Evolutionary conservation across 2,797 vertebrate genomes (phyloP).

Genomic region (Okamejei kenojei): DNA sequence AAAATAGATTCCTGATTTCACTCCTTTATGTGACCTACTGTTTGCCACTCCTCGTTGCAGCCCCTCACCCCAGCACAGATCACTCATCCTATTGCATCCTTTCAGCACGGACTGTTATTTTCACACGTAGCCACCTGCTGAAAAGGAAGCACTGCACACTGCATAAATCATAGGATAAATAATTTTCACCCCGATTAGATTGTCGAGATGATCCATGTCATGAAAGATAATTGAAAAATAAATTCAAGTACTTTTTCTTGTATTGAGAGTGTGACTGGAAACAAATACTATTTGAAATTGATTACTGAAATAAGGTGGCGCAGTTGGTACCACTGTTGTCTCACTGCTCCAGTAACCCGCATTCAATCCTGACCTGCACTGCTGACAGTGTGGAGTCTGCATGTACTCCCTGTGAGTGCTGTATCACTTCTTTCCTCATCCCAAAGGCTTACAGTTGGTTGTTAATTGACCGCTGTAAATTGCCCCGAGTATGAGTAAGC

Average conservation of each 20-base stretch:
- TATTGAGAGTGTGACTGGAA: background rate
- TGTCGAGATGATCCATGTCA: conserved; percentile 3
- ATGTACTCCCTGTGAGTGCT: no score
- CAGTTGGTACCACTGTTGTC: no score
- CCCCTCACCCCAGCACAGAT: background rate
- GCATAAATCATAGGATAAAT: no score
- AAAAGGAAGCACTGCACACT: background rate
- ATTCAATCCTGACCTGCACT: no score
- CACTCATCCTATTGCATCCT: background rate
- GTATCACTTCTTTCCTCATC: no score
- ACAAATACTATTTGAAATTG: background rate
- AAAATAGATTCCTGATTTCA: background rate
- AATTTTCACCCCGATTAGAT: background rate
- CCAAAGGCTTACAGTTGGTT: no score
- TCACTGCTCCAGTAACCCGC: no score
- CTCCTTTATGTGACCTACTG: background rate
- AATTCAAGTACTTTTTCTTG: background rate
- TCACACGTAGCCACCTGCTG: background rate
- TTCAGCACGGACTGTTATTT: background rate
- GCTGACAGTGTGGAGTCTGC: no score
- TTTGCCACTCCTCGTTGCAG: background rate
- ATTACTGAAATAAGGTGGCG: background rate
- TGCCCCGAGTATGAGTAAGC: no score
- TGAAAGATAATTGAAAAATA: conserved; percentile 11
- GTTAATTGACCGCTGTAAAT: no score